phyloP scores from a whole-genome alignment of 2,113 vertebrate genomes.

The Pelecanus crispus region DNA sequence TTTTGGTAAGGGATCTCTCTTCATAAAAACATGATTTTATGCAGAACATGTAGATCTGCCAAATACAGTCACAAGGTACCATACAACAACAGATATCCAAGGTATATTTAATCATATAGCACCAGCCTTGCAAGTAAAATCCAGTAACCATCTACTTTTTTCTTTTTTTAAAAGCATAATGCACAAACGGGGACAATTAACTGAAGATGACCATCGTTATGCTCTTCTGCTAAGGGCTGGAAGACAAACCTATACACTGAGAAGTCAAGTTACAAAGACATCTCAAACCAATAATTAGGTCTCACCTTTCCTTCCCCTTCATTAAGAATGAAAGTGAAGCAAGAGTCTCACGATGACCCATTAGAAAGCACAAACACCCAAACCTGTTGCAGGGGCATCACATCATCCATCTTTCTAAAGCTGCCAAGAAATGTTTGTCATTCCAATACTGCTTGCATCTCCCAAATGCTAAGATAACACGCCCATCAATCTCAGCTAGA shows the following conservation, averaged over 20 bases:
- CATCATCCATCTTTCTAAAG: conserved; percentile 61
- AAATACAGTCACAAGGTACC: not conserved
- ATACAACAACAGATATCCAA: not conserved
- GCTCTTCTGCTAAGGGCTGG: not conserved
- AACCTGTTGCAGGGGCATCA: conserved; percentile 30
- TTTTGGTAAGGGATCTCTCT: not conserved
- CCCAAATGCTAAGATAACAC: conserved; percentile 50
- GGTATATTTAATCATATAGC: not conserved
- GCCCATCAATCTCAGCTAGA: conserved; percentile 63
- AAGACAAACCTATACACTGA: not conserved
- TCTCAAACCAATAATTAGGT: not conserved
- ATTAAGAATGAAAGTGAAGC: not conserved
- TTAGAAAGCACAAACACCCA: conserved; percentile 52
- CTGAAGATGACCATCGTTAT: not conserved
- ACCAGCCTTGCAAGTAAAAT: not conserved
- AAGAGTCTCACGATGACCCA: not conserved
- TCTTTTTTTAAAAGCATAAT: not conserved
- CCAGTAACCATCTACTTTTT: not conserved
- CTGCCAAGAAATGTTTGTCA: conserved; percentile 68
- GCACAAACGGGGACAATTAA: not conserved
- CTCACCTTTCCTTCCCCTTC: conserved; percentile 3
- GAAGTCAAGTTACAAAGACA: not conserved
- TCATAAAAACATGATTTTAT: not conserved
- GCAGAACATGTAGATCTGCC: not conserved
- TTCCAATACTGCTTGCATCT: conserved; percentile 54